Base-by-base conservation (phyloP, 2,113 vertebrate species). In the Psammodynastes pulverulentus region DNA sequence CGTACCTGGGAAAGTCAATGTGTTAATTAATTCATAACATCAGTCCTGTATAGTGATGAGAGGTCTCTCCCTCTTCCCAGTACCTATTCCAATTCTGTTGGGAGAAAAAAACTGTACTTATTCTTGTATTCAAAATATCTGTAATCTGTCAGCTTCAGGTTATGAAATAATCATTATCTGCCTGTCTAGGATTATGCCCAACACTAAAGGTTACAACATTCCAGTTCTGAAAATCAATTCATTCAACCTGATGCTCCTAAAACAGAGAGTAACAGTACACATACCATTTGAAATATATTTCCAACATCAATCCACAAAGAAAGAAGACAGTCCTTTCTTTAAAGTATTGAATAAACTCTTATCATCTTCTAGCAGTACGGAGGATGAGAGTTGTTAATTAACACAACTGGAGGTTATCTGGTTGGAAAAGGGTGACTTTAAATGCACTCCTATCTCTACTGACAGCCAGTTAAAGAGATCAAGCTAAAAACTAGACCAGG, bases 11-110 rank as follows among this genome's bases (percentile, higher is more conserved):
- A 89, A 89, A 34, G 19, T 51, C 86, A 89, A 84, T 29, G 15
- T 43, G 21, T 79, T 56, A 58, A 46, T 85, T 92, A 92, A 49
- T 56, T 92, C 91, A 89, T 92, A 89, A 84, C 79, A 89, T 15
- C 51, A 9, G 52, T 62, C 79, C 72, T 48, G 29, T 10, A 9
- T 49, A 79, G 45, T 9, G 9, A 58, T 29, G n/a, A 51, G 53
- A n/a, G 4, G 21, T 62, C 48, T 34, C 79, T n/a, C 45, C 8
- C 21, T 49, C 7, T 45, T 72, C 34, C 48, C 48, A 79, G 29
- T 45, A 72, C 29, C 34, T 34, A 87, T 56, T 58, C 45, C 88
- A 89, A 62, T 62, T 5, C 91, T 92, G 29, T 56, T 86, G 53
- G 29, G 21, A n/a, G 72, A 7, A 26, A 19, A 13, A 29, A 21